Evolutionary conservation across 64 coral and sea anemone species (phyloP), one percentile per base, ranked within the genome.

Genomic region (Stichodactyla helianthus): DNA sequence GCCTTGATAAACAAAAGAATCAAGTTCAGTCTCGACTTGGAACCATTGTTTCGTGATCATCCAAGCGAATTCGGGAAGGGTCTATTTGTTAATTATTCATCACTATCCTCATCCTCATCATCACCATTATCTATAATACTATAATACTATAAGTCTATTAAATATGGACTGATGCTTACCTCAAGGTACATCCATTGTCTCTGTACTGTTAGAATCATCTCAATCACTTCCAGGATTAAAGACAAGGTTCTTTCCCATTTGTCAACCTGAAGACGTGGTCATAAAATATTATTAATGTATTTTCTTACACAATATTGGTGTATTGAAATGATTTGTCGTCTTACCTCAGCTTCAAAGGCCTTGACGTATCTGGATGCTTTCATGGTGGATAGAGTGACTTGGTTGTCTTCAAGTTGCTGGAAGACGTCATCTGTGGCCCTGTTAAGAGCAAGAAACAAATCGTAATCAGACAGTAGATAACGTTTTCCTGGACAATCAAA

Each of bases 131-230:
- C 14, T 1, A 1, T 5, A 58, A 0, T 5, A 10, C 13, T 4
- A 57, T 4, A 0, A 57, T 57, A 2, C 31, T 15, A 58, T 58
- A 9, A 71, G 27, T 6, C 20, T 71, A 10, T 8, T 71, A 4
- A 71, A 6, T 63, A 19, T 19, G 19, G 5, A 63, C 15, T 63
- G 15, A 44, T 20, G 13, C 60, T 18, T 90, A 99, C 97, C 97
- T 99, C 97, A 51, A 99, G 89, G 51, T 99, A 99, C 97, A 99
- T 99, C 97, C 97, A 99, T n/a, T 99, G 97, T 64, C 97, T 83
- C 61, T 99, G 97, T 54, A 99, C 97, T 57, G 97, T 99, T 5
- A 99, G 82, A 16, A 95, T 99, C 93, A 95, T 99, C 79, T 99
- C 97, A 74, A 92, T 95, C 51, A 99, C 97, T 90, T 99, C 97